phyloP scores from a whole-genome alignment of 2,888 invertebrate species.

The Brenthis ino region DNA sequence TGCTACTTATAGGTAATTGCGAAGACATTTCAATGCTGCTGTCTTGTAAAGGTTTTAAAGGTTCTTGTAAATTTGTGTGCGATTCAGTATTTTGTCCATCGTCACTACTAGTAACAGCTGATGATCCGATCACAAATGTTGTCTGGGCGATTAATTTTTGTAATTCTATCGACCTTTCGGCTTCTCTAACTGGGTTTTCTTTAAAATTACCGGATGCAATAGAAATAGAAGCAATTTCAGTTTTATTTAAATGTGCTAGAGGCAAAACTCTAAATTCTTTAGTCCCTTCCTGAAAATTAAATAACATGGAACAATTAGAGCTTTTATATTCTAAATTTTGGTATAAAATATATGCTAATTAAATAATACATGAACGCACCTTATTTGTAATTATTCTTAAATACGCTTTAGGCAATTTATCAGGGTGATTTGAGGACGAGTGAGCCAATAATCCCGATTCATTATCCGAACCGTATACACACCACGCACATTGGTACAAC shows the following conservation, averaged over 20 bases:
- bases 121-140: slow-evolving; percentile 46
- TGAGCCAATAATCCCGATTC: slow-evolving; percentile 64
- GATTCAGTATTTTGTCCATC: neutral
- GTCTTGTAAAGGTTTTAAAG: neutral
- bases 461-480: slow-evolving; percentile 64
- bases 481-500: slow-evolving; percentile 73
- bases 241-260: slow-evolving; percentile 61
- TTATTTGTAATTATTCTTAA: slow-evolving; percentile 63
- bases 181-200: slow-evolving; percentile 66
- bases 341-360: neutral
- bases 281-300: slow-evolving; percentile 61
- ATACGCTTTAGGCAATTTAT: slow-evolving; percentile 66
- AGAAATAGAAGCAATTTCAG: slow-evolving; percentile 49
- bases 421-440: slow-evolving; percentile 66
- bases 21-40: neutral
- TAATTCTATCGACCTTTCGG: slow-evolving; percentile 67
- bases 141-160: slow-evolving; percentile 66
- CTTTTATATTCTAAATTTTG: neutral
- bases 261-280: slow-evolving; percentile 62
- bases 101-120: slow-evolving; percentile 9
- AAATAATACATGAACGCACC: slow-evolving; percentile 44
- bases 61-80: neutral
- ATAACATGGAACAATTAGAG: neutral
- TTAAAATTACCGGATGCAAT: slow-evolving; percentile 44
- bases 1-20: slow-evolving; percentile 10